Evolutionary conservation across 2,797 vertebrate genomes (phyloP).

Genomic region (Etheostoma nigrum): DNA sequence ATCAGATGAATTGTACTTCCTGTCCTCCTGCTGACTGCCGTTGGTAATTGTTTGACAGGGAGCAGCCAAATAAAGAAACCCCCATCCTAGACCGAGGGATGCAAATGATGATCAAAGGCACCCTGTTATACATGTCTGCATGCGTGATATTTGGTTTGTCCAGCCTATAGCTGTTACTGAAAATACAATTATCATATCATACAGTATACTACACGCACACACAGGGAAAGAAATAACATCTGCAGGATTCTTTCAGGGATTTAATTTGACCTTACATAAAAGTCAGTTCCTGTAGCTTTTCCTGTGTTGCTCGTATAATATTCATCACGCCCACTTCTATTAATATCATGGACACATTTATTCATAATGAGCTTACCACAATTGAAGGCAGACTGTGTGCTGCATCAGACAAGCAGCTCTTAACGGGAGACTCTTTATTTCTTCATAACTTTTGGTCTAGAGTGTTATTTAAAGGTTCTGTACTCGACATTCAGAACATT

Average conservation of each 20-base stretch:
- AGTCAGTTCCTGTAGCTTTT: background rate
- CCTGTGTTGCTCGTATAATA: background rate
- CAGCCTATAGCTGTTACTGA: background rate
- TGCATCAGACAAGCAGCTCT: background rate
- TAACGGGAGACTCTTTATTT: background rate
- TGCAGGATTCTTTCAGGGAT: background rate
- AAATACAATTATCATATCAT: background rate
- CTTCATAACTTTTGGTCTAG: background rate
- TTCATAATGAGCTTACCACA: background rate
- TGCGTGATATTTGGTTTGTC: background rate
- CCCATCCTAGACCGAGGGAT: conserved; percentile 44
- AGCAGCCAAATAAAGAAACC: conserved; percentile 58
- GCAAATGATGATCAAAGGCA: conserved; percentile 15
- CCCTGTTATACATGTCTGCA: conserved; percentile 9
- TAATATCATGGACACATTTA: background rate
- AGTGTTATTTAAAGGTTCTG: background rate
- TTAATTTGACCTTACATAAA: background rate
- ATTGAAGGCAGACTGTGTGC: background rate
- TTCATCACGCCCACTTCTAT: background rate
- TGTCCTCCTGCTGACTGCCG: conserved; percentile 47
- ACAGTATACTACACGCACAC: background rate
- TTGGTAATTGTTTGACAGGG: conserved; percentile 63
- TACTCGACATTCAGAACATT: too few species aligned
- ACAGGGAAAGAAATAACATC: background rate
- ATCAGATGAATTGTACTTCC: conserved; percentile 54